Evolutionary conservation across 64 coral and sea anemone genomes (phyloP).

Genomic region (Pocillopora damicornis): DNA sequence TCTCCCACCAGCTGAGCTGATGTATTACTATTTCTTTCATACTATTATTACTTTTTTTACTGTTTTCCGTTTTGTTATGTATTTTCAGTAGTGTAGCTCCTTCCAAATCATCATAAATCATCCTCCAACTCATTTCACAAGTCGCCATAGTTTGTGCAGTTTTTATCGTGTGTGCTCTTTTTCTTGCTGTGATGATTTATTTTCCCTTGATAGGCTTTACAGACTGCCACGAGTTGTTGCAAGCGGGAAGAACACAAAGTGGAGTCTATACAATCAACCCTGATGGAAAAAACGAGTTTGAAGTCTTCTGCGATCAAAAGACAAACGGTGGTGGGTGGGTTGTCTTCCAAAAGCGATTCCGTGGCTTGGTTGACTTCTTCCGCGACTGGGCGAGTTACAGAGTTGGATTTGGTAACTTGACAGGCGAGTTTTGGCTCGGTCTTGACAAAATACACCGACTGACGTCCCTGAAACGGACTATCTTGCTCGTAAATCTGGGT

Average conservation of each 20-base stretch:
- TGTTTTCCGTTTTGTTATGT: no score
- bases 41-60: no score
- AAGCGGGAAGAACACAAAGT: conserved; percentile 10
- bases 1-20: no score
- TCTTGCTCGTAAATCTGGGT: background rate
- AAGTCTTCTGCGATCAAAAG: conserved; percentile 17
- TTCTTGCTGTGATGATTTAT: background rate
- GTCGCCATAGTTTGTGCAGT: no score
- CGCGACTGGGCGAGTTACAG: background rate
- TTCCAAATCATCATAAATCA: no score
- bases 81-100: no score
- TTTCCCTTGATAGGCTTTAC: background rate
- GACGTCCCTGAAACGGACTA: background rate
- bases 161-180: background rate
- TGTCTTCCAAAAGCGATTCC: background rate
- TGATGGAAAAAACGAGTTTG: conserved; percentile 5
- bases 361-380: conserved; percentile 1
- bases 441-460: conserved; percentile 13
- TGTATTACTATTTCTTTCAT: no score
- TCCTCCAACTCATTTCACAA: no score
- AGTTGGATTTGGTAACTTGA: conserved; percentile 13
- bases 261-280: conserved; percentile 4
- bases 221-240: background rate
- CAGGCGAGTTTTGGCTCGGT: conserved; percentile 8
- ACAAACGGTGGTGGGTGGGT: background rate